Evolutionary conservation across 2,888 invertebrate species (phyloP).

Genomic region (Campoplex nolae): DNA sequence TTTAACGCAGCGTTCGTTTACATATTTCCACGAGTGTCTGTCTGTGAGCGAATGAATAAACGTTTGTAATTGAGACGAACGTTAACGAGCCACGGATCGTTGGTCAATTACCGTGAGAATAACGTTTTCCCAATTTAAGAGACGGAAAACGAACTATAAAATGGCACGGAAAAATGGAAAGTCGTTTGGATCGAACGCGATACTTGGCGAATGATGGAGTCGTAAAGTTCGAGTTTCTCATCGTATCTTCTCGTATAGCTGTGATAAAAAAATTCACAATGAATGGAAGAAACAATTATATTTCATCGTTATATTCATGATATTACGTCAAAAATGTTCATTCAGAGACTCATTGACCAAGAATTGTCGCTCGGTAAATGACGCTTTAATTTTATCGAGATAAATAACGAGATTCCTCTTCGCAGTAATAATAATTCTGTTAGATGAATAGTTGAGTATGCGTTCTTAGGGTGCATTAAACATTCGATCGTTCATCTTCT

Average conservation of each 20-base stretch:
- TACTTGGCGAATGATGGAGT: conserved; percentile 34
- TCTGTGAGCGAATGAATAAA: not conserved
- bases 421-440: conserved; percentile 22
- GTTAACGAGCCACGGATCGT: conserved; percentile 61
- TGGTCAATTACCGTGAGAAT: conserved; percentile 48
- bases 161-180: conserved; percentile 14
- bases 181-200: conserved; percentile 44
- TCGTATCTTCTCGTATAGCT: not conserved
- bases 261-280: not conserved
- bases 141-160: conserved; percentile 21
- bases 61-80: not conserved
- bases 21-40: not conserved
- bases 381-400: not conserved
- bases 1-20: not conserved
- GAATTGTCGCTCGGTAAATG: not conserved
- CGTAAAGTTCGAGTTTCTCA: conserved; percentile 45
- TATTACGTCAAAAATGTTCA: not conserved
- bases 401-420: not conserved
- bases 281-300: not conserved
- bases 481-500: conserved; percentile 31
- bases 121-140: conserved; percentile 47
- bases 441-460: not conserved
- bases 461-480: conserved; percentile 1
- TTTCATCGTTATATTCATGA: not conserved
- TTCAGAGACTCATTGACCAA: not conserved